Conservation (phyloP, 2,888 invertebrate species). For the Empis stercorea region DNA sequence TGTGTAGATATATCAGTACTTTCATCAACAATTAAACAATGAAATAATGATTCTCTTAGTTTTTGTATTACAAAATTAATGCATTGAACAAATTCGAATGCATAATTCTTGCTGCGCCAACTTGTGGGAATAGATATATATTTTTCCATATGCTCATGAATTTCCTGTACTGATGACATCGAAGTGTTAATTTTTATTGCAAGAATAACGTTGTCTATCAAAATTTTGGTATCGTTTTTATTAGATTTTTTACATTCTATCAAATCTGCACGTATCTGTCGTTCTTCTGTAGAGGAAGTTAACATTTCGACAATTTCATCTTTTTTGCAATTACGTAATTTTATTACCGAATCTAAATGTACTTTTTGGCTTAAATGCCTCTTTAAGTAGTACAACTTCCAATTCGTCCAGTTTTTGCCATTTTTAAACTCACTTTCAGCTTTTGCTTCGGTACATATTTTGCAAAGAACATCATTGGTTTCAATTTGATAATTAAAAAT, state of each 20-base stretch:
- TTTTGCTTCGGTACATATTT: conserved; percentile 4
- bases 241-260: conserved; percentile 1
- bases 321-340: conserved; percentile 2
- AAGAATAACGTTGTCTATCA: conserved; percentile 3
- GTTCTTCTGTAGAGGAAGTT: conserved; percentile 1
- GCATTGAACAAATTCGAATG: neutral
- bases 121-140: neutral
- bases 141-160: neutral
- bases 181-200: conserved; percentile 6
- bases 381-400: neutral
- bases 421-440: conserved; percentile 2
- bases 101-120: neutral
- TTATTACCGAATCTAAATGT: conserved; percentile 1
- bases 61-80: conserved; percentile 6
- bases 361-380: conserved; percentile 1
- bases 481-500: conserved; percentile 4
- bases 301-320: conserved; percentile 3
- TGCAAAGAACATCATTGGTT: neutral
- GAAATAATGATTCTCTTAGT: conserved; percentile 1
- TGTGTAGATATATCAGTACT: neutral
- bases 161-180: neutral
- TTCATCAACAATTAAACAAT: neutral
- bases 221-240: conserved; percentile 2
- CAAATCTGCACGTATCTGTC: conserved; percentile 1
- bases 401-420: neutral